These are phyloP conservation scores for Polia nebulosa DNA, from an alignment of 2,888 invertebrate species.

Conservation along the genomic window DNA sequence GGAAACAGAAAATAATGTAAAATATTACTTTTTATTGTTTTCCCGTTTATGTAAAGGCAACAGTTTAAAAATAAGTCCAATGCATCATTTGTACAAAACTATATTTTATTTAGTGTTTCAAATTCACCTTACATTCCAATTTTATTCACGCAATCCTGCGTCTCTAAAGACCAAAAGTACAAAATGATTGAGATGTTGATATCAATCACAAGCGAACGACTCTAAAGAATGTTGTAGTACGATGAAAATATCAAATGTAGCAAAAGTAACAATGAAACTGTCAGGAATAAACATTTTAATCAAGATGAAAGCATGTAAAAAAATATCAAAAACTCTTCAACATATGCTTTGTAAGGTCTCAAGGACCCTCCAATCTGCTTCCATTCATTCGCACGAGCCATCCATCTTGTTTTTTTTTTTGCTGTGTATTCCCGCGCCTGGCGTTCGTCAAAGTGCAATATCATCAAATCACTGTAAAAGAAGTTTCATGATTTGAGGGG, in stretches of 20 bases:
- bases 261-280: conserved; percentile 38
- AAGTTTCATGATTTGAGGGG: conserved; percentile 88
- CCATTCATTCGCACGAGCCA: conserved; percentile 74
- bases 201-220: conserved; percentile 11
- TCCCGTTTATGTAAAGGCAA: not conserved
- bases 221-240: conserved; percentile 14
- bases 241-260: conserved; percentile 16
- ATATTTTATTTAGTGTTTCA: not conserved
- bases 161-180: conserved; percentile 8
- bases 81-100: not conserved
- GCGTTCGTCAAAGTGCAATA: conserved; percentile 89
- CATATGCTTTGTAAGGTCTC: conserved; percentile 58
- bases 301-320: conserved; percentile 75
- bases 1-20: not conserved
- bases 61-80: not conserved
- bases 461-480: conserved; percentile 91
- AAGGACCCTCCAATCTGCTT: conserved; percentile 66
- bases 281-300: conserved; percentile 72
- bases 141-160: not conserved
- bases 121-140: not conserved
- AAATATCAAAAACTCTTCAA: conserved; percentile 45
- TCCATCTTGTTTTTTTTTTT: conserved; percentile 84
- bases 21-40: not conserved
- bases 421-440: conserved; percentile 72
- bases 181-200: conserved; percentile 21